Evolutionary conservation across 2,113 vertebrate genomes (phyloP).

Genomic region (Osmerus mordax): DNA sequence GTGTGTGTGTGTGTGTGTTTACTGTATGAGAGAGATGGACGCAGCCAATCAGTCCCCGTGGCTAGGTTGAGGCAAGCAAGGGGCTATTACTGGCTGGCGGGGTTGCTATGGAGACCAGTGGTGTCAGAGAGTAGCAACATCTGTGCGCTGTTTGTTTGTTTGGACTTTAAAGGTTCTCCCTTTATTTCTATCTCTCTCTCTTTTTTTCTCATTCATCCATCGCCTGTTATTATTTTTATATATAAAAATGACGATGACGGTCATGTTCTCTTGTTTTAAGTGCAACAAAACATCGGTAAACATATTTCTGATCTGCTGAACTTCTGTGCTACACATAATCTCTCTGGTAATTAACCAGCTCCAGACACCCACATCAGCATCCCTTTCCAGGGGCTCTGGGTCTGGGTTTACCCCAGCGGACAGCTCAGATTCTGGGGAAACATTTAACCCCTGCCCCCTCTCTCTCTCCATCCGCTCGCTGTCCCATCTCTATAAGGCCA

Average conservation of each 20-base stretch:
- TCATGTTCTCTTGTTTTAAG: not conserved
- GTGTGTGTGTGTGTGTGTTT: conserved; percentile 10
- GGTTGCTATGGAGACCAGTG: conserved; percentile 64
- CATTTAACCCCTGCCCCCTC: conserved; percentile 62
- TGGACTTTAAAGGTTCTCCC: conserved; percentile 44
- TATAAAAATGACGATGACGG: not conserved
- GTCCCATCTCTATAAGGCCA: conserved; percentile 69
- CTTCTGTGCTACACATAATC: not conserved
- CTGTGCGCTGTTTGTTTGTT: conserved; percentile 61
- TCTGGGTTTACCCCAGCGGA: not conserved
- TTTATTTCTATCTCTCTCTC: not conserved
- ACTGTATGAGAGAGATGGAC: conserved; percentile 22
- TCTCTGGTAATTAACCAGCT: not conserved
- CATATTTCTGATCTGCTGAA: too few species aligned
- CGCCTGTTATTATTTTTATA: too few species aligned
- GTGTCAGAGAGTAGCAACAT: conserved; percentile 62
- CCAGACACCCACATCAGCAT: not conserved
- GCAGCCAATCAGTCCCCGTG: conserved; percentile 31
- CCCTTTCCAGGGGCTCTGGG: not conserved
- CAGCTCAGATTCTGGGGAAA: conserved; percentile 45
- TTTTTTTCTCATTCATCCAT: not conserved
- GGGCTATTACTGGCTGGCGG: conserved; percentile 61
- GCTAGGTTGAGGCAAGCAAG: conserved; percentile 26
- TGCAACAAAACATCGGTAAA: too few species aligned
- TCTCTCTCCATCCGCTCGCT: conserved; percentile 26